Evolutionary conservation across 2,797 vertebrate genomes (phyloP).

Genomic region (Cryptoprocta ferox): DNA sequence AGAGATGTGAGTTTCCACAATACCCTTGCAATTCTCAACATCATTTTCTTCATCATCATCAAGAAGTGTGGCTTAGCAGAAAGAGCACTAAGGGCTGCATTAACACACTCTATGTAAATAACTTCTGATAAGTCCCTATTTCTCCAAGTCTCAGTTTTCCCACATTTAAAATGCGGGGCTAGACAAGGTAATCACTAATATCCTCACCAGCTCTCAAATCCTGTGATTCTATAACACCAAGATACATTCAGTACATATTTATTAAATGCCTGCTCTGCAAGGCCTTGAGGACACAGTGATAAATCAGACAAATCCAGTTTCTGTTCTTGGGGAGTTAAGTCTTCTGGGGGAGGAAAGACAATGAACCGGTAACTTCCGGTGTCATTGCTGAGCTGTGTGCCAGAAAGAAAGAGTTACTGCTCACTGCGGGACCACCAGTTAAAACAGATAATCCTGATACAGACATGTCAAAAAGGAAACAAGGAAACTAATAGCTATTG

Average conservation of each 20-base stretch:
- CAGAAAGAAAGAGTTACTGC: neutral
- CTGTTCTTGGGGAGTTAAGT: neutral
- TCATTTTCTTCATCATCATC: neutral
- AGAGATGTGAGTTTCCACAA: neutral
- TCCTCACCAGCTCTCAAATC: neutral
- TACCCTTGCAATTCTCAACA: neutral
- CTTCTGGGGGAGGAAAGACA: slow-evolving; percentile 7
- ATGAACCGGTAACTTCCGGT: neutral
- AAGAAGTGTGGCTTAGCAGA: neutral
- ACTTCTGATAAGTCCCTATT: neutral
- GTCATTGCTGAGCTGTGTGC: neutral
- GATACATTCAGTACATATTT: neutral
- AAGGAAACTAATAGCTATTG: neutral
- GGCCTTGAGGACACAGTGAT: neutral
- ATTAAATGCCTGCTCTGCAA: neutral
- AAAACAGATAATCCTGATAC: neutral
- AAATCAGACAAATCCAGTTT: neutral
- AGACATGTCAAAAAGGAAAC: neutral
- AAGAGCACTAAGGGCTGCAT: neutral
- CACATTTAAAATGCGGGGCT: neutral
- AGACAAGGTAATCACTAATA: neutral
- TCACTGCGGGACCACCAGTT: neutral
- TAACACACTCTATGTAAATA: neutral
- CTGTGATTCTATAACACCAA: neutral
- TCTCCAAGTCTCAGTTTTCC: neutral